Evolutionary conservation across 2,113 vertebrate genomes (phyloP), one percentile per base, ranked within the genome.

Genomic region (Murina feae): DNA sequence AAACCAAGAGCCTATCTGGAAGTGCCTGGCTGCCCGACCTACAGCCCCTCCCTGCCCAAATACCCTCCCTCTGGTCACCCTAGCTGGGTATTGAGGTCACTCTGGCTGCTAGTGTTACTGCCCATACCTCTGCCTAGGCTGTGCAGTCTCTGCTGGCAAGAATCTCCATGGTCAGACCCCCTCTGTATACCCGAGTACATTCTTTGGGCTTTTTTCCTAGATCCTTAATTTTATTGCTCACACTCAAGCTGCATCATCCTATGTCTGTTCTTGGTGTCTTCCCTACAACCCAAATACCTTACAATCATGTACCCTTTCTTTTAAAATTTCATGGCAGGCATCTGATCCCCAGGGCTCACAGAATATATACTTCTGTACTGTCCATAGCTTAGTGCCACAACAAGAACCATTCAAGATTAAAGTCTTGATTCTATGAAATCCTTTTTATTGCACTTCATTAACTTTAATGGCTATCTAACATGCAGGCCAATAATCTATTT

Each of bases 1-100:
- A 92, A 95, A 85, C 39, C 44, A 87, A 76, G 44, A 86, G 58
- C 14, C 12, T 5, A 25, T 49, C 18, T 28, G 39, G 47, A 71
- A 87, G 25, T 16, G 13, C 23, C n/a, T 35, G 30, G 25, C 53
- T 58, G 6, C 32, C 35, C 80, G 47, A 10, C 6, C 49, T 30
- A 23, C 49, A n/a, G 58, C 49, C 14, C n/a, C 21, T 51, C 11
- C 28, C 28, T 32, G 28, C 28, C 51, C 25, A 30, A 28, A 76
- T 9, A 3, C 39, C 16, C 28, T 25, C 82, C 17, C 47, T 71
- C 32, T 66, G 35, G 9, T 91, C 92, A 58, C 35, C 60, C 37
- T 49, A 25, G 21, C 30, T 83, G 12, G 21, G 2, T 55, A 86
- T 5, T 42, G 51, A 74, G 32, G 53, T 78, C 14, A 9, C 30